Conservation (phyloP, 35 echinoderm and acorn worm genomes). For the Heliocidaris erythrogramma region DNA sequence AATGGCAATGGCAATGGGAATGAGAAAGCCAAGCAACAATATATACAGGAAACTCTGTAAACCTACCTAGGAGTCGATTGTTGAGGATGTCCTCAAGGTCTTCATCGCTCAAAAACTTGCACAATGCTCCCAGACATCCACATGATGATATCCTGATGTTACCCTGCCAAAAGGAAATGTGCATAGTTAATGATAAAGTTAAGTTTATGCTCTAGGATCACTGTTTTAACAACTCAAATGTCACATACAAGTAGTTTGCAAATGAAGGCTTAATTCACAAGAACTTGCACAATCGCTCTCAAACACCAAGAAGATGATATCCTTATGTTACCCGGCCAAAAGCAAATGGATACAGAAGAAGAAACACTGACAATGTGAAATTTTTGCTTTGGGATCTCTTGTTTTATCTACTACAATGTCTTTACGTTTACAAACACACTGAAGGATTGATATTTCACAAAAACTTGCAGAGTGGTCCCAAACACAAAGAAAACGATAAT, state of each 20-base stretch:
- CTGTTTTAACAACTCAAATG: too few species aligned
- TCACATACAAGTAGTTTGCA: too few species aligned
- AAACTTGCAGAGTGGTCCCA: too few species aligned
- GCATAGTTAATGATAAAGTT: neutral
- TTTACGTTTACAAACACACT: conserved; percentile 39
- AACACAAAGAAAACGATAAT: too few species aligned
- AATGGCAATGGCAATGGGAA: too few species aligned
- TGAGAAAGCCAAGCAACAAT: too few species aligned
- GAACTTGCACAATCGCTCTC: conserved; percentile 68
- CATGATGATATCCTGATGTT: conserved; percentile 69
- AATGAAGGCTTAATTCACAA: too few species aligned
- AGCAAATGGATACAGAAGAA: neutral
- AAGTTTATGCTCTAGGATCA: too few species aligned
- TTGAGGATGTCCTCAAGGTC: conserved; percentile 54
- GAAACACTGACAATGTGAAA: too few species aligned
- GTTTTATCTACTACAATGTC: too few species aligned
- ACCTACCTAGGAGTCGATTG: conserved; percentile 1
- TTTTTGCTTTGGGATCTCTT: too few species aligned
- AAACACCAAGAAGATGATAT: conserved; percentile 89
- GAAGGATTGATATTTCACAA: too few species aligned
- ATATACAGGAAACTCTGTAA: neutral
- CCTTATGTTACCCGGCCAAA: neutral
- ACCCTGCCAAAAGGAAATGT: neutral
- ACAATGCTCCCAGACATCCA: conserved; percentile 89
- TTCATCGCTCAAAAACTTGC: conserved; percentile 65